These are phyloP conservation scores for Sesamia nonagrioides DNA, from an alignment of 1,140 invertebrate species.

Conservation along the genomic window DNA sequence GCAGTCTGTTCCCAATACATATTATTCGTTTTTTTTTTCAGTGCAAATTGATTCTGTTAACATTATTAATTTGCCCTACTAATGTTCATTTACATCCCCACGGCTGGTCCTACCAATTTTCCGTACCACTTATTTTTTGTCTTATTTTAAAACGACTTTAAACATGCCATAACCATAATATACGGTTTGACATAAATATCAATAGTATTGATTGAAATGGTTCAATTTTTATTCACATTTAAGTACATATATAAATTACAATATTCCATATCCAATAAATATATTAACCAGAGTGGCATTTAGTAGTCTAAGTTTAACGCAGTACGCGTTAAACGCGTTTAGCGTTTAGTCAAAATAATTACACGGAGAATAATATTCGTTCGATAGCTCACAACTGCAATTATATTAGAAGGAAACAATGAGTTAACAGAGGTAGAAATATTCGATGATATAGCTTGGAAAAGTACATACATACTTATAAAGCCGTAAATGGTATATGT, in stretches of 20 bases:
- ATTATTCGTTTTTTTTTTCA: not conserved
- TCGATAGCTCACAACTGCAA: not conserved
- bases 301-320: too few relatives aligned
- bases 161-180: conserved; percentile 26
- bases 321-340: too few relatives aligned
- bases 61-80: not conserved
- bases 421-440: conserved; percentile 31
- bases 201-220: conserved; percentile 7
- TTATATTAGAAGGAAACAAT: not conserved
- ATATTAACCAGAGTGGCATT: conserved; percentile 12
- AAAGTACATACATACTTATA: not conserved
- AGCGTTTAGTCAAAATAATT: too few relatives aligned
- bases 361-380: not conserved
- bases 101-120: not conserved
- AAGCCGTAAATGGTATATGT: too few relatives aligned
- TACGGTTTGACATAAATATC: conserved; percentile 29
- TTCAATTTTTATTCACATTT: not conserved
- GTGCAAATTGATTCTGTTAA: not conserved
- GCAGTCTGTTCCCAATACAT: conserved; percentile 46
- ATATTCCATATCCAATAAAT: conserved; percentile 20
- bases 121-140: not conserved
- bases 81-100: not conserved
- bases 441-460: conserved; percentile 6
- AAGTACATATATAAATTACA: not conserved
- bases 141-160: conserved; percentile 17